phyloP scores from a whole-genome alignment of 2,113 vertebrate genomes.

The Cyphomyrus discorhynchus region DNA sequence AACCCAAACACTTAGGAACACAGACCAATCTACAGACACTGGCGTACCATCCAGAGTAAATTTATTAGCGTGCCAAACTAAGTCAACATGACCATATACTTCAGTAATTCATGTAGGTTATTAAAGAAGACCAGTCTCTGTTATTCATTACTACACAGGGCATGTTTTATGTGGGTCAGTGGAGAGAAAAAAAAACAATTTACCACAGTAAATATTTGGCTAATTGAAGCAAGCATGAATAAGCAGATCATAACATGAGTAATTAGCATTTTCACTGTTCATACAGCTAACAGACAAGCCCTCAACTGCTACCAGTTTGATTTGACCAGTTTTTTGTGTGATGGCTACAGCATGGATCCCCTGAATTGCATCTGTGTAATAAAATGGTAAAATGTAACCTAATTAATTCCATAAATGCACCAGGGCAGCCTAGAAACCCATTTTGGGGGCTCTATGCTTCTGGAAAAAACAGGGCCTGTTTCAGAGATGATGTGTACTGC shows the following conservation, averaged over 20 bases:
- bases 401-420: conserved; percentile 26
- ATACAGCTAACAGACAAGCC: not conserved
- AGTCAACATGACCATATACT: conserved; percentile 24
- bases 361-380: conserved; percentile 11
- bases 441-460: not conserved
- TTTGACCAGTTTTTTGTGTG: not conserved
- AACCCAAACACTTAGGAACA: not conserved
- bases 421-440: conserved; percentile 24
- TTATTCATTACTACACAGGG: not conserved
- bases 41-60: conserved; percentile 10
- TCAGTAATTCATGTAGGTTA: conserved; percentile 10
- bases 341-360: conserved; percentile 7
- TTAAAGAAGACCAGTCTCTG: conserved; percentile 6
- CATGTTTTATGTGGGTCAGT: not conserved
- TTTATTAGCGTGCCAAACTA: conserved; percentile 25
- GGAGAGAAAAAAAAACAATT: not conserved
- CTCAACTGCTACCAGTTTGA: not conserved
- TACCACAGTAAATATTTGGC: conserved; percentile 8
- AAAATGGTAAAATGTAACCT: conserved; percentile 11
- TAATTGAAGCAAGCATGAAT: conserved; percentile 8
- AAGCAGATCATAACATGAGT: conserved; percentile 2
- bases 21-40: not conserved
- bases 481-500: not conserved
- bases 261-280: not conserved
- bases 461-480: not conserved